phyloP scores from a whole-genome alignment of 2,888 invertebrate genomes.

The Drymonia ruficornis region DNA sequence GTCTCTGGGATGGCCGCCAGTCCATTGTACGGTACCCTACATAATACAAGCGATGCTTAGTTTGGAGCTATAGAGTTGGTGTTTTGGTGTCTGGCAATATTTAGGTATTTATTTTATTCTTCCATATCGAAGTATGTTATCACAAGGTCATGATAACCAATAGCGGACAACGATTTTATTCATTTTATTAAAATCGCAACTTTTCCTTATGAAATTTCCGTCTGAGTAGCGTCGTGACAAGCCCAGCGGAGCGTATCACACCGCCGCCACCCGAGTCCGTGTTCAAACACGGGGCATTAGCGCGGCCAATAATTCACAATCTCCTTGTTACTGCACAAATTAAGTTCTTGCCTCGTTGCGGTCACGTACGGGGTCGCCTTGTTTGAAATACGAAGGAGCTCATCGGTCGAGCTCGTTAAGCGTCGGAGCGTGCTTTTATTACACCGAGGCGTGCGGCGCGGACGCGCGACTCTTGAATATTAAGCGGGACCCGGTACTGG shows the following conservation, averaged over 20 bases:
- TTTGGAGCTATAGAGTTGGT: too few species aligned
- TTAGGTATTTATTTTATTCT: too few species aligned
- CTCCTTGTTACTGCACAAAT: slow-evolving; percentile 68
- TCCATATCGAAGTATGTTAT: too few species aligned
- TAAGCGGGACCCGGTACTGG: slow-evolving; percentile 70
- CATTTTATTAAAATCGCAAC: neutral
- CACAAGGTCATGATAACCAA: neutral
- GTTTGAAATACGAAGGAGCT: slow-evolving; percentile 83
- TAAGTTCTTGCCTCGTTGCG: slow-evolving; percentile 67
- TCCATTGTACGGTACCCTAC: too few species aligned
- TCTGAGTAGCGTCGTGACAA: neutral
- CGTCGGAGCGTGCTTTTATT: slow-evolving; percentile 83
- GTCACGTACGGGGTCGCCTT: slow-evolving; percentile 76
- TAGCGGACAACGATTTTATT: neutral
- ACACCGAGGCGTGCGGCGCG: slow-evolving; percentile 74
- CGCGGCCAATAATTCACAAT: slow-evolving; percentile 71
- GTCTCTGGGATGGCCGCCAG: too few species aligned
- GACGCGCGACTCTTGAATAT: slow-evolving; percentile 77
- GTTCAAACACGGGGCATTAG: slow-evolving; percentile 44
- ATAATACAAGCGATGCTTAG: too few species aligned
- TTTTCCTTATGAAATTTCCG: neutral
- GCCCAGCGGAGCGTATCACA: slow-evolving; percentile 1
- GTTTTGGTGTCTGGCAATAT: too few species aligned
- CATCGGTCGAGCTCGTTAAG: slow-evolving; percentile 82
- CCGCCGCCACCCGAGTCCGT: slow-evolving; percentile 12